Evolutionary conservation across 1,140 invertebrate species (phyloP), one percentile per base, ranked within the genome.

Genomic region (Drosophila leontia): DNA sequence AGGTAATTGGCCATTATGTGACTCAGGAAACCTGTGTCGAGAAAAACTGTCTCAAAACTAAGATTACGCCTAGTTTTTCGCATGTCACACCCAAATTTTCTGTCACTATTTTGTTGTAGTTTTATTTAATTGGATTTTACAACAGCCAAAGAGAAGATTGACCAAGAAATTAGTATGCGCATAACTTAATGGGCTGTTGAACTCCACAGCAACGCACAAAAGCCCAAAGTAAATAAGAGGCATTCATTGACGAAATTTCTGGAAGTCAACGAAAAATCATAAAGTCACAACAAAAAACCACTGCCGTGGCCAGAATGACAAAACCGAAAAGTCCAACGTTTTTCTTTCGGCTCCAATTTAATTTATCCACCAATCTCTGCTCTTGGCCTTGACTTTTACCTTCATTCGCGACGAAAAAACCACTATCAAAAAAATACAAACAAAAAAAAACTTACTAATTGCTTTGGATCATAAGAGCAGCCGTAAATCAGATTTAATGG

Each of bases 371-470:
- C 37, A 41, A 58, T 77, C 42, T 51, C 44, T 42, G 42, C 23
- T 44, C 26, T 62, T 64, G 81, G 60, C 85, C 85, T 90, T 88
- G 85, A 88, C 85, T 88, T 88, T 85, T 56, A 85, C 81, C 85
- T 88, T 78, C 59, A 76, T 61, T 80, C 53, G 61, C 47, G 29
- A 50, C 42, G 26, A 57, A 67, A 50, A 39, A 69, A n/a, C 23
- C 17, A 42, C 48, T 59, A 71, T 72, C 65, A 37, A 71, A 75
- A 29, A 29, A 29, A 6, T 6, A 26, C 23, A 19, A n/a, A n/a
- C n/a, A n/a, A 50, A 75, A 42, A 75, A 60, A 61, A 75, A 75
- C 69, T 58, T 61, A 78, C 48, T 77, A 88, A 78, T 78, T 78
- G 75, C 68, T 88, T 72, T 3, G 63, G 41, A 44, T 72, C 69